These are phyloP conservation scores for Drosophila birchii DNA, from an alignment of 2,888 invertebrate species.

Conservation along the genomic window DNA sequence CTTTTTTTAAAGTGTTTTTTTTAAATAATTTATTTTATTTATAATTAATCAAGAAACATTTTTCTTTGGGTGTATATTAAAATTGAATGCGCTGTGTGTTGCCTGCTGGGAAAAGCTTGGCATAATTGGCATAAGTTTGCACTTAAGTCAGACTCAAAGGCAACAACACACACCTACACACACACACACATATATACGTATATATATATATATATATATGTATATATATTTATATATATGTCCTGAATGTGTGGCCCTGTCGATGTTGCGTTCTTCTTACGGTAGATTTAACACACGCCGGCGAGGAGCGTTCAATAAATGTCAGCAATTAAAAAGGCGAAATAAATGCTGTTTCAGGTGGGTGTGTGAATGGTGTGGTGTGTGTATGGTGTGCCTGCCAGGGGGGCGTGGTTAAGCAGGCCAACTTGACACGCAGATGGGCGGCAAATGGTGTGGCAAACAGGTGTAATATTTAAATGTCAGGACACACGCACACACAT, in stretches of 20 bases:
- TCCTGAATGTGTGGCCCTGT: slow-evolving; percentile 5
- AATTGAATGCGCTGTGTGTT: slow-evolving; percentile 20
- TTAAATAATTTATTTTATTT: background rate
- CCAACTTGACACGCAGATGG: slow-evolving; percentile 14
- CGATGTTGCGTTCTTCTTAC: slow-evolving; percentile 43
- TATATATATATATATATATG: background rate
- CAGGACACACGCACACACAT: slow-evolving; percentile 2
- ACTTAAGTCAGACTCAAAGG: slow-evolving; percentile 68
- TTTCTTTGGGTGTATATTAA: slow-evolving; percentile 18
- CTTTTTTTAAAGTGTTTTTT: background rate
- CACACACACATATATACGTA: background rate
- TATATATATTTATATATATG: background rate
- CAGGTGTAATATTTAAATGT: slow-evolving; percentile 45
- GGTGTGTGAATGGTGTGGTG: background rate
- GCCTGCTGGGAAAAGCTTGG: slow-evolving; percentile 54
- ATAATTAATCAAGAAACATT: background rate
- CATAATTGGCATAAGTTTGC: slow-evolving; percentile 77
- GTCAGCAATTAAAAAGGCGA: slow-evolving; percentile 76
- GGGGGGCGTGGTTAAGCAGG: slow-evolving; percentile 33
- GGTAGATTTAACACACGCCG: slow-evolving; percentile 70
- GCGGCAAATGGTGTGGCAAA: slow-evolving; percentile 34
- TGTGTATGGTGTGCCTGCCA: background rate
- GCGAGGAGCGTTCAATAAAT: slow-evolving; percentile 68
- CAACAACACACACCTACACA: slow-evolving; percentile 15
- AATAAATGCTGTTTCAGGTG: slow-evolving; percentile 53